Conservation (phyloP, 2,888 invertebrate genomes). For the Malthinus flaveolus region DNA sequence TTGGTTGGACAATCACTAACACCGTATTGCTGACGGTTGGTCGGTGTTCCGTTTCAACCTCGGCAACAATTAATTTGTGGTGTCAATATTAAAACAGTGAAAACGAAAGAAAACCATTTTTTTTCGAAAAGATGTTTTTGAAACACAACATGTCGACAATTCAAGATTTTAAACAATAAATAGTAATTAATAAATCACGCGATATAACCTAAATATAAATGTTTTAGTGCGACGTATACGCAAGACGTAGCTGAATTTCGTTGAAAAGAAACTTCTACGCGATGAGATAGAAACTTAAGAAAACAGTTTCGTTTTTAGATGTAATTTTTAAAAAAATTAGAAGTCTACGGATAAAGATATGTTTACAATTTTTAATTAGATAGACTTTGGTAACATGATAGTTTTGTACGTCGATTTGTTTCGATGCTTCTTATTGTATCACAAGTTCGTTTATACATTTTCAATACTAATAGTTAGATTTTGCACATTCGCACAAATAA, state of each 20-base stretch:
- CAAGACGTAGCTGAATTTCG: conserved; percentile 39
- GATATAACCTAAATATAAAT: conserved; percentile 39
- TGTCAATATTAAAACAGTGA: conserved; percentile 39
- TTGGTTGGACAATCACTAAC: conserved; percentile 45
- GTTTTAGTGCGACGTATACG: conserved; percentile 49
- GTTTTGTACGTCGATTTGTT: conserved; percentile 46
- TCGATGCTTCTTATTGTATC: conserved; percentile 20
- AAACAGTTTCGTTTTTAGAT: conserved; percentile 23
- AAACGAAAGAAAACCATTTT: too few species aligned
- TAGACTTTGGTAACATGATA: conserved; percentile 14
- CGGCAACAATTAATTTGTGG: conserved; percentile 37
- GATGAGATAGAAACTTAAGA: conserved; percentile 32
- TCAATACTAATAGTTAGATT: conserved; percentile 28
- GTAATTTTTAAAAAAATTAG: conserved; percentile 15
- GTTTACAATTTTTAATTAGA: conserved; percentile 18
- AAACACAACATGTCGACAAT: conserved; percentile 40
- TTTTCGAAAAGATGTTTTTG: conserved; percentile 37
- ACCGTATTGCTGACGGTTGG: conserved; percentile 48
- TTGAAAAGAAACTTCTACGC: conserved; percentile 32
- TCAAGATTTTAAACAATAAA: conserved; percentile 42
- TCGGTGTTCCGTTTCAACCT: conserved; percentile 36
- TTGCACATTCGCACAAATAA: conserved; percentile 38
- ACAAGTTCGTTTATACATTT: conserved; percentile 28
- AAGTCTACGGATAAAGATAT: conserved; percentile 17
- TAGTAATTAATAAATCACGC: conserved; percentile 25